Conservation (phyloP, 2,888 invertebrate genomes). For the Folsomia manolachei region DNA sequence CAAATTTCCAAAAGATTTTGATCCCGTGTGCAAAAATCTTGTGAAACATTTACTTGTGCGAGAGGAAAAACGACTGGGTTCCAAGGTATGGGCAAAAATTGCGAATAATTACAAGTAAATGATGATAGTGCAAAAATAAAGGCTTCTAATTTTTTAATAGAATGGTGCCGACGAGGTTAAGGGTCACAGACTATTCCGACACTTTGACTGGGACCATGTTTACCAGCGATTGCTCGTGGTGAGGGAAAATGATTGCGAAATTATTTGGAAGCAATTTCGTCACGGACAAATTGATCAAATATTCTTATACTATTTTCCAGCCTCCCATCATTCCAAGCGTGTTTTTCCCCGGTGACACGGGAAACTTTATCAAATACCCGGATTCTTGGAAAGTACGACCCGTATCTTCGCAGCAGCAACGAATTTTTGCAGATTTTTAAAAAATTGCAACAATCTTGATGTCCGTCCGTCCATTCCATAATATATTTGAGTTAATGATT, state of each 20-base stretch:
- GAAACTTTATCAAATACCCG: constrained; percentile 94
- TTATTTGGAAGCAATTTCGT: too few species aligned
- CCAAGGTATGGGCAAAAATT: constrained; percentile 58
- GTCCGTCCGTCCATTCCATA: too few species aligned
- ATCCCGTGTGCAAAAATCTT: constrained; percentile 91
- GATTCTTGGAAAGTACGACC: constrained; percentile 59
- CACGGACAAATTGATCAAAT: too few species aligned
- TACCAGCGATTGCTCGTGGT: constrained; percentile 77
- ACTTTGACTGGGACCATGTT: constrained; percentile 88
- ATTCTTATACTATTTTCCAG: constrained; percentile 58
- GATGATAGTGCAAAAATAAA: not conserved
- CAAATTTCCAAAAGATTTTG: constrained; percentile 90
- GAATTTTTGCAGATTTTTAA: constrained; percentile 48
- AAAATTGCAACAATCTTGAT: too few species aligned
- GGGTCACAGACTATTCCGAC: constrained; percentile 93
- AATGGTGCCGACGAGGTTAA: constrained; percentile 69
- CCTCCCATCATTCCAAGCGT: constrained; percentile 90
- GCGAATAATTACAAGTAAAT: not conserved
- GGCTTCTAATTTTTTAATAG: constrained; percentile 22
- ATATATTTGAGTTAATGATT: too few species aligned
- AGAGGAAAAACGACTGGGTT: constrained; percentile 91
- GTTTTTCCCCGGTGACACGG: constrained; percentile 86
- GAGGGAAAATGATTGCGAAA: constrained; percentile 52
- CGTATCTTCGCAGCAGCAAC: constrained; percentile 43
- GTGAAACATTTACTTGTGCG: constrained; percentile 92